Conservation (phyloP, 2,888 invertebrate genomes). For the Itoplectis maculator region DNA sequence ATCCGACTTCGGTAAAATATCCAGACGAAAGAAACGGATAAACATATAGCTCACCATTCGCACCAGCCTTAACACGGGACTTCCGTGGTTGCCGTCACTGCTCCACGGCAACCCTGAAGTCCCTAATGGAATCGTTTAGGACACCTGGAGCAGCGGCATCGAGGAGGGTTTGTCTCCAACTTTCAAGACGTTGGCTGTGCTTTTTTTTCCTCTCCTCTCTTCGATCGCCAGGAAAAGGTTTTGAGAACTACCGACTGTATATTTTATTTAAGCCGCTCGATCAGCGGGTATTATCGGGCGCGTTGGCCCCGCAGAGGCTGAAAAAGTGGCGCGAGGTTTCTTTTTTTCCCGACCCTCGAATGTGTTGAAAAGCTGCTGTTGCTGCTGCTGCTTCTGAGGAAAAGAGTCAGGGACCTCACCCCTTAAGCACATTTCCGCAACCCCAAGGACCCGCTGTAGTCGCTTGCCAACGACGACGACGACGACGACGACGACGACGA, state of each 20-base stretch:
- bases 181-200: constrained; percentile 23
- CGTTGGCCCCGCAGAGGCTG: constrained; percentile 44
- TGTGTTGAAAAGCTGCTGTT: not conserved
- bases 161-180: constrained; percentile 9
- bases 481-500: constrained; percentile 70
- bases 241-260: constrained; percentile 65
- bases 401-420: constrained; percentile 33
- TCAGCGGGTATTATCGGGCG: constrained; percentile 67
- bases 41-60: constrained; percentile 20
- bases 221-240: constrained; percentile 53
- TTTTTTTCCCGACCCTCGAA: constrained; percentile 57
- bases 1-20: not conserved
- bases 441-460: constrained; percentile 57
- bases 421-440: constrained; percentile 41
- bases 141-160: constrained; percentile 2
- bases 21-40: not conserved
- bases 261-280: constrained; percentile 72
- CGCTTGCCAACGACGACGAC: constrained; percentile 61
- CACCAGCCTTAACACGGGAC: constrained; percentile 38
- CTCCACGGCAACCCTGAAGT: constrained; percentile 10
- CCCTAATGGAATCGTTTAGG: constrained; percentile 67
- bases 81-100: constrained; percentile 22
- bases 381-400: constrained; percentile 10
- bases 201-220: constrained; percentile 2
- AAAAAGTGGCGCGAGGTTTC: constrained; percentile 55